Base-by-base conservation (phyloP, 1,140 invertebrate species). In the Zaprionus camerounensis region DNA sequence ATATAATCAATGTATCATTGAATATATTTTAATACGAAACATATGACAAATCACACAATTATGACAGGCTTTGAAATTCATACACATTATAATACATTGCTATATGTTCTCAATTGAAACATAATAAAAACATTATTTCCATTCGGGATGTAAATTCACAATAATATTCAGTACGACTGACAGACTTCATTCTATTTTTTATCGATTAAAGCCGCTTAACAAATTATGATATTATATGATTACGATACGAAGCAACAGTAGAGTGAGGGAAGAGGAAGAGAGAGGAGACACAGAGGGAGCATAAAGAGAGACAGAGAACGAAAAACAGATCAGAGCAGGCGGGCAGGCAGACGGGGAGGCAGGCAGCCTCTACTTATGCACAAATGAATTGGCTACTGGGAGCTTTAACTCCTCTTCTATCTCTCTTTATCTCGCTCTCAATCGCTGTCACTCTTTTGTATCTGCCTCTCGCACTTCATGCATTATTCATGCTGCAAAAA, bases 401-500 rank as follows among this genome's bases (percentile, higher is more conserved):
- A 20, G 15, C 44, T 24, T 26, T 28, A 20, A 38, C 22, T 38
- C 49, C 46, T 22, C 46, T 51, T 24, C 20, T 49, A 20, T 22
- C 11, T 22, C 46, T 46, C 41, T 46, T 17, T 17, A 0, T 17
- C n/a, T 17, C 41, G 2, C n/a, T 41, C n/a, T n/a, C n/a, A n/a
- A n/a, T n/a, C 41, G 11, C n/a, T 17, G 41, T 44, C 41, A 44
- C n/a, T 46, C n/a, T 7, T 17, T 3, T 9, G n/a, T 17, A 46
- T n/a, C n/a, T 17, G n/a, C 20, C 46, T 20, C 46, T 24, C 46
- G 9, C 46, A 24, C 20, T 24, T 71, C 68, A 82, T 86, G 77
- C 73, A 82, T 87, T 68, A 86, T 86, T 86, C 83, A 86, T 82
- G 70, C 58, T 31, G 11, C 38, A 58, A 74, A 82, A 87, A 75